phyloP scores from a whole-genome alignment of 2,797 vertebrate species.

The Channa striata region DNA sequence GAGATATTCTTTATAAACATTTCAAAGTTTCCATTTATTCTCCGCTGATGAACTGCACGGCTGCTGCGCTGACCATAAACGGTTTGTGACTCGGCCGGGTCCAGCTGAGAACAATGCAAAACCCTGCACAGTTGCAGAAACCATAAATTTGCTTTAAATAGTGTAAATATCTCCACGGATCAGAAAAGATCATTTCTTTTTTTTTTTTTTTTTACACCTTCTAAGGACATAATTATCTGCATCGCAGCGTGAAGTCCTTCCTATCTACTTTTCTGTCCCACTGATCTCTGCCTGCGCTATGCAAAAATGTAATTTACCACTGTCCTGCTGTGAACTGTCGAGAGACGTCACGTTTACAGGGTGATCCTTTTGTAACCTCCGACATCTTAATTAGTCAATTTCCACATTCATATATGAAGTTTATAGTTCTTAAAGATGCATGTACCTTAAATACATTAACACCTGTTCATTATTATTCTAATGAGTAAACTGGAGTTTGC shows the following conservation, averaged over 20 bases:
- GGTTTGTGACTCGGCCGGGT: conserved; percentile 33
- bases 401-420: conserved; percentile 1
- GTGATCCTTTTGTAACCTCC: conserved; percentile 19
- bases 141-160: conserved; percentile 37
- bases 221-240: conserved; percentile 30
- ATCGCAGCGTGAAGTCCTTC: not conserved
- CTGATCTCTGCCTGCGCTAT: not conserved
- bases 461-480: not conserved
- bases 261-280: conserved; percentile 7
- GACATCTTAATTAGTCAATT: conserved; percentile 23
- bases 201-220: not conserved
- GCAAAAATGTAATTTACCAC: conserved; percentile 10
- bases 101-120: conserved; percentile 41
- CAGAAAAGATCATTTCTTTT: conserved; percentile 27
- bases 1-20: conserved; percentile 40
- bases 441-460: conserved; percentile 8
- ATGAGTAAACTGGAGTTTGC: not conserved
- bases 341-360: conserved; percentile 18
- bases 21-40: conserved; percentile 33
- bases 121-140: conserved; percentile 35
- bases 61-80: conserved; percentile 21
- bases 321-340: conserved; percentile 14
- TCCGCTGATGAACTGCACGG: conserved; percentile 29
- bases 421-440: conserved; percentile 1
- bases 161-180: conserved; percentile 51